Percentiles rank a stretch among this genome's conserved stretches.
These are phyloP conservation scores for Caenorhabditis imperialis DNA, from an alignment of 2,888 invertebrate genomes.

Conservation along the genomic window DNA sequence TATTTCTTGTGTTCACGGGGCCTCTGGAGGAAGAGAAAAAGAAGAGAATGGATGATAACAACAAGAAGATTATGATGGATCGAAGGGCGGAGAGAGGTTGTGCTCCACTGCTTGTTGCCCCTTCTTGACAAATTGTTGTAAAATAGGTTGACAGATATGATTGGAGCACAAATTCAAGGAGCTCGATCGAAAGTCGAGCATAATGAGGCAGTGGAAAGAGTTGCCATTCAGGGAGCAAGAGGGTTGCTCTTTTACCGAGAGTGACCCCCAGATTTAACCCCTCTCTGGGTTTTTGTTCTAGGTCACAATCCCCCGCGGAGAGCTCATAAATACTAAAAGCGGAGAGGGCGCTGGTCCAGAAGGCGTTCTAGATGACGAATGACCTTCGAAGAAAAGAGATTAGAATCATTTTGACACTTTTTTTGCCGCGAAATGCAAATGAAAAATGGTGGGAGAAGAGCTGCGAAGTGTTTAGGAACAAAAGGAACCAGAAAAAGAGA, in stretches of 20 bases:
- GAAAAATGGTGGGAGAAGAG: neutral
- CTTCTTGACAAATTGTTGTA: slow-evolving; percentile 46
- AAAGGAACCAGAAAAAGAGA: no score
- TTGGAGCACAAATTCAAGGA: slow-evolving; percentile 2
- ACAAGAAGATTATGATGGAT: slow-evolving; percentile 52
- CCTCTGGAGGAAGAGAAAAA: neutral
- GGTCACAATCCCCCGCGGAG: slow-evolving; percentile 16
- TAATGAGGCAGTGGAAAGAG: no score
- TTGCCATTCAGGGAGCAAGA: no score
- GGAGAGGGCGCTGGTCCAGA: slow-evolving; percentile 3
- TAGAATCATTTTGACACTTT: slow-evolving; percentile 44
- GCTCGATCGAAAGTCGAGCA: neutral
- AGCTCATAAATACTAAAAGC: slow-evolving; percentile 49
- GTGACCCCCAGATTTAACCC: neutral
- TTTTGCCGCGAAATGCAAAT: slow-evolving; percentile 3
- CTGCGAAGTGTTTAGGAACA: neutral
- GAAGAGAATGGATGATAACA: slow-evolving; percentile 33
- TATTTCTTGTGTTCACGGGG: slow-evolving; percentile 1
- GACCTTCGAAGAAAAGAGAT: slow-evolving; percentile 24
- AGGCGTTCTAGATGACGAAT: slow-evolving; percentile 32
- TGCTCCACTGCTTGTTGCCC: neutral
- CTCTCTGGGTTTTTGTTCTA: neutral
- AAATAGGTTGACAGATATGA: slow-evolving; percentile 28
- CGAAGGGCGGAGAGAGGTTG: slow-evolving; percentile 1
- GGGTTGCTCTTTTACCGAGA: no score